Percentiles rank a stretch among this genome's conserved stretches.
phyloP scores from a whole-genome alignment of 2,797 vertebrate genomes.

The Anniella stebbinsi region DNA sequence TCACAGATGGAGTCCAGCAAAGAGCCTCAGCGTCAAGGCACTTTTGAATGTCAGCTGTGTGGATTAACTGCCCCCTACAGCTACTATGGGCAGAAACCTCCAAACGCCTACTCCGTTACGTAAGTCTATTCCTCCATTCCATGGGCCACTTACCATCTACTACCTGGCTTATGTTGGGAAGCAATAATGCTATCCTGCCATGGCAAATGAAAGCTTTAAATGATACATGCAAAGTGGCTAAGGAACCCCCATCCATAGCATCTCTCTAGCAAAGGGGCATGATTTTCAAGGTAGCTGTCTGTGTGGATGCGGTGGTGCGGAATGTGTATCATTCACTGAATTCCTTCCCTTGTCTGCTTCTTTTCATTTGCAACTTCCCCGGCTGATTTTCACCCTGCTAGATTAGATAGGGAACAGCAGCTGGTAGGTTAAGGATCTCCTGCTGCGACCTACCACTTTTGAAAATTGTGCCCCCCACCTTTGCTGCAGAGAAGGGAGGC shows the following conservation, averaged over 20 bases:
- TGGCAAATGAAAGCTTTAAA: not conserved
- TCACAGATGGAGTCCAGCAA: slow-evolving; percentile 77
- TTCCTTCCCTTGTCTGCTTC: not conserved
- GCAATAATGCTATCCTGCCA: too few relatives aligned
- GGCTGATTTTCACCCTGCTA: not conserved
- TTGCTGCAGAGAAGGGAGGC: not conserved
- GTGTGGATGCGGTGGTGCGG: too few relatives aligned
- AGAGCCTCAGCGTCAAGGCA: slow-evolving; percentile 58
- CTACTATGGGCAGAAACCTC: slow-evolving; percentile 88
- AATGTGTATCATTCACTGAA: not conserved
- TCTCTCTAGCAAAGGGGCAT: too few relatives aligned
- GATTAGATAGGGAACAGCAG: not conserved
- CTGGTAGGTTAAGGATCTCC: not conserved
- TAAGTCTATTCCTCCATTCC: slow-evolving; percentile 77
- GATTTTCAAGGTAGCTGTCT: too few relatives aligned
- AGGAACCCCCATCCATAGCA: not conserved
- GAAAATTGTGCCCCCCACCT: not conserved
- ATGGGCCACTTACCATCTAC: not conserved
- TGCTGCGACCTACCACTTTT: not conserved
- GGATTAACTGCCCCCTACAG: slow-evolving; percentile 81
- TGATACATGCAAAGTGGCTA: not conserved
- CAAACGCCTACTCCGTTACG: slow-evolving; percentile 84
- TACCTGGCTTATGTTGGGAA: not conserved
- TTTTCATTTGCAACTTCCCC: not conserved
- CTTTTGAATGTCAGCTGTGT: slow-evolving; percentile 87